Conservation (phyloP, 2,797 vertebrate genomes). For the Sternarchorhynchus goeldii region DNA sequence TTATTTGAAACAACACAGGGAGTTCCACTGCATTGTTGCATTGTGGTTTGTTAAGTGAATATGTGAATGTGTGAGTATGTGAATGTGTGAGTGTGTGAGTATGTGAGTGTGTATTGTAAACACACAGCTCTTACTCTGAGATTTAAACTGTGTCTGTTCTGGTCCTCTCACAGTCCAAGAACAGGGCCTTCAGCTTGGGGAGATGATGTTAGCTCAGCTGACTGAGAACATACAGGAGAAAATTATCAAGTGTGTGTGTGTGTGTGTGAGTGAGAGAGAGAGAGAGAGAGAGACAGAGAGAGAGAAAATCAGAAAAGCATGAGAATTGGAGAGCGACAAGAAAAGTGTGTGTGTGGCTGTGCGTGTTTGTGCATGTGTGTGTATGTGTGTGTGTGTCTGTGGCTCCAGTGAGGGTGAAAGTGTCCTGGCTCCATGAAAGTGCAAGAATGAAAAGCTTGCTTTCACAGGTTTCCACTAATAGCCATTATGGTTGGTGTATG, state of each 20-base stretch:
- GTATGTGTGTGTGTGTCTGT: neutral
- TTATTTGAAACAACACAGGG: neutral
- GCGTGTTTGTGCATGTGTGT: neutral
- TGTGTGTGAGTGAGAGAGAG: neutral
- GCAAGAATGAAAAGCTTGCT: constrained; percentile 51
- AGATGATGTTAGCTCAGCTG: neutral
- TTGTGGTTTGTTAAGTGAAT: constrained; percentile 3
- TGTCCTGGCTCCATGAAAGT: too few species aligned
- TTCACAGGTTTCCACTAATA: constrained; percentile 67
- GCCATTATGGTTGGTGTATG: constrained; percentile 59
- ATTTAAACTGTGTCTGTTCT: neutral
- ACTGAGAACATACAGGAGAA: neutral
- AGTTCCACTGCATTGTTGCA: neutral
- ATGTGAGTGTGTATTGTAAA: neutral
- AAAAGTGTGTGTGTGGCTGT: neutral
- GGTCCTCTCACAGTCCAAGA: neutral
- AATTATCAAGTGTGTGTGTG: neutral
- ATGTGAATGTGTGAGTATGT: neutral
- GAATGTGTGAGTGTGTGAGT: neutral
- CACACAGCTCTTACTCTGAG: neutral
- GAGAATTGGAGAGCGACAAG: neutral
- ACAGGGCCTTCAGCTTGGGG: neutral
- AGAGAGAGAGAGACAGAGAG: constrained; percentile 15
- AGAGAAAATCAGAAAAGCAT: neutral
- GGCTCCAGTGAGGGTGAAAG: constrained; percentile 37